phyloP scores from a whole-genome alignment of 2,888 invertebrate genomes.

The Siphlonurus alternatus region DNA sequence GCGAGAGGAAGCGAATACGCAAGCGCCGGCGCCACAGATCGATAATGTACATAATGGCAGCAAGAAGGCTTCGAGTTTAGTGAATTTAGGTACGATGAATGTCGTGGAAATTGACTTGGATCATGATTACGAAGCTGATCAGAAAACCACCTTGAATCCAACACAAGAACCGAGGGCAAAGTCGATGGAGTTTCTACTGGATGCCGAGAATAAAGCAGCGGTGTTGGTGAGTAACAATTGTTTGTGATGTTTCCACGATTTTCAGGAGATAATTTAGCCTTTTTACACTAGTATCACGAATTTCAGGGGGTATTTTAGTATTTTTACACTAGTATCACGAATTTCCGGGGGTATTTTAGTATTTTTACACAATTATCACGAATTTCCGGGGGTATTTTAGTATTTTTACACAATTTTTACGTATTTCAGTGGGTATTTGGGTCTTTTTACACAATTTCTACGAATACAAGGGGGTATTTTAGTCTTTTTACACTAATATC shows the following conservation, averaged over 20 bases:
- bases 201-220: slow-evolving; percentile 77
- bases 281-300: too few species aligned
- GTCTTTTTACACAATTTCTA: too few species aligned
- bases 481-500: too few species aligned
- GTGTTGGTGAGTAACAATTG: slow-evolving; percentile 51
- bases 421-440: too few species aligned
- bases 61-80: slow-evolving; percentile 46
- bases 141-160: slow-evolving; percentile 17
- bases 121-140: slow-evolving; percentile 21
- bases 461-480: too few species aligned
- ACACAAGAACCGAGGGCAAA: slow-evolving; percentile 35
- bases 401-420: too few species aligned
- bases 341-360: too few species aligned
- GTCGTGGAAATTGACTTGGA: neutral
- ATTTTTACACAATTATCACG: too few species aligned
- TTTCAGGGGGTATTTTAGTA: too few species aligned
- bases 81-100: slow-evolving; percentile 35
- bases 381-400: too few species aligned
- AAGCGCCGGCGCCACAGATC: slow-evolving; percentile 9
- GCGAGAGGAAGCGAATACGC: slow-evolving; percentile 3
- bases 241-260: neutral
- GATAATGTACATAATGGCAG: slow-evolving; percentile 19
- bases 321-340: too few species aligned
- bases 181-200: slow-evolving; percentile 90
- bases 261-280: too few species aligned